A percentile compares a stretch with the other conserved stretches of the same genome.
Evolutionary conservation across 2,888 invertebrate species (phyloP).

Genomic region (Tortricodes alternella): DNA sequence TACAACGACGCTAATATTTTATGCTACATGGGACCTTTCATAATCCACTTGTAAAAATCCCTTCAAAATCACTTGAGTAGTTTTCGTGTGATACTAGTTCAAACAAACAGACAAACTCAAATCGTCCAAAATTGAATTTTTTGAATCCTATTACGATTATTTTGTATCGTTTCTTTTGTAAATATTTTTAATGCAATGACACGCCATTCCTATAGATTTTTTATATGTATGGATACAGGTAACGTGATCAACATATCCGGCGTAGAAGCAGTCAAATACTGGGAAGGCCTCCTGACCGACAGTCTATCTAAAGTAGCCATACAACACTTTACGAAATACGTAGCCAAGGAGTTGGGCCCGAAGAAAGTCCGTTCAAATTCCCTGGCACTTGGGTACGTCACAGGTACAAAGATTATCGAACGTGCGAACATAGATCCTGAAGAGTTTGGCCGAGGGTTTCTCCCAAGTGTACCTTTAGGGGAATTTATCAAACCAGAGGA

Average conservation of each 20-base stretch:
- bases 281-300: constrained; percentile 91
- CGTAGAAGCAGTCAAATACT: constrained; percentile 91
- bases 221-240: too few relatives aligned
- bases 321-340: constrained; percentile 93
- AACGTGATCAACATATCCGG: constrained; percentile 94
- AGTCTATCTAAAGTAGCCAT: constrained; percentile 93
- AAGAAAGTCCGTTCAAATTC: constrained; percentile 90
- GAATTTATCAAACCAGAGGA: constrained; percentile 88
- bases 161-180: too few relatives aligned
- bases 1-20: too few relatives aligned
- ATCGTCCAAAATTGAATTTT: too few relatives aligned
- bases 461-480: constrained; percentile 91
- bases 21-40: too few relatives aligned
- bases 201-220: too few relatives aligned
- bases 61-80: too few relatives aligned
- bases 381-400: constrained; percentile 91
- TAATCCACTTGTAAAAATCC: too few relatives aligned
- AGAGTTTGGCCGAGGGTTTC: constrained; percentile 86
- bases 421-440: constrained; percentile 89
- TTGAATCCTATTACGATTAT: too few relatives aligned
- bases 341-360: constrained; percentile 88
- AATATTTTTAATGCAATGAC: too few relatives aligned
- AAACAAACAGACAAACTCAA: too few relatives aligned
- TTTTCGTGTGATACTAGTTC: too few relatives aligned
- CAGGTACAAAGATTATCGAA: constrained; percentile 89